These are phyloP conservation scores for Eurystomus glaucurus DNA, from an alignment of 2,797 vertebrate species.

Conservation along the genomic window DNA sequence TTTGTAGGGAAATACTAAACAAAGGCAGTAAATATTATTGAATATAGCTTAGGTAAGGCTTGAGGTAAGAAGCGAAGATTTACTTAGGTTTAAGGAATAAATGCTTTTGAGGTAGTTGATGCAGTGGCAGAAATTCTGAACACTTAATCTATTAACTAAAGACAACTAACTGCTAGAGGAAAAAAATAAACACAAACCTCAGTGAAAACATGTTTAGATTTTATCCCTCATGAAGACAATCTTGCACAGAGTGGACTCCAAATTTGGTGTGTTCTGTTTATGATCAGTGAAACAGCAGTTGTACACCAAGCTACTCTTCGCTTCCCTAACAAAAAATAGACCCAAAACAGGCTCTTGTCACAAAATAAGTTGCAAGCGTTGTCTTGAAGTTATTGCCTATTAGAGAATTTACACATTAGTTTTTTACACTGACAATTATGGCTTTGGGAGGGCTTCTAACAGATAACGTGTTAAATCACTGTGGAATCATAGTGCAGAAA, in stretches of 20 bases:
- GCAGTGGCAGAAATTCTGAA: not conserved
- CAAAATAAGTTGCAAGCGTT: not conserved
- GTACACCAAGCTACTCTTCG: not conserved
- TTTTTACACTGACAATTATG: not conserved
- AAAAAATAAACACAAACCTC: not conserved
- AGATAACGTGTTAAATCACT: not conserved
- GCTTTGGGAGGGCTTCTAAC: not conserved
- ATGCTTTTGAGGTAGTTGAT: not conserved
- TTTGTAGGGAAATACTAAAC: not conserved
- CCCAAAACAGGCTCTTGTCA: not conserved
- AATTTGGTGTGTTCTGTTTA: not conserved
- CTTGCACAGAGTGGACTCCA: not conserved
- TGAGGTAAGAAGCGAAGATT: not conserved
- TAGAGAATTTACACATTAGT: not conserved
- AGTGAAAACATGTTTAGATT: not conserved
- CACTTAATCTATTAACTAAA: not conserved
- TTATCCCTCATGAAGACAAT: not conserved
- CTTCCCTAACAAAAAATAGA: not conserved
- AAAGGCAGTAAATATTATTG: not conserved
- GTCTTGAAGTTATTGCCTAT: not conserved
- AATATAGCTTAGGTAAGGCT: not conserved
- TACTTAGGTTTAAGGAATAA: not conserved
- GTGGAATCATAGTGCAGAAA: not conserved
- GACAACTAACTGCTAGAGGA: not conserved
- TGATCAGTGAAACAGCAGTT: not conserved